A percentile compares a stretch with the other conserved stretches of the same genome.
These are phyloP conservation scores for Arremon brunneinucha DNA, from an alignment of 2,797 vertebrate genomes.

Conservation along the genomic window DNA sequence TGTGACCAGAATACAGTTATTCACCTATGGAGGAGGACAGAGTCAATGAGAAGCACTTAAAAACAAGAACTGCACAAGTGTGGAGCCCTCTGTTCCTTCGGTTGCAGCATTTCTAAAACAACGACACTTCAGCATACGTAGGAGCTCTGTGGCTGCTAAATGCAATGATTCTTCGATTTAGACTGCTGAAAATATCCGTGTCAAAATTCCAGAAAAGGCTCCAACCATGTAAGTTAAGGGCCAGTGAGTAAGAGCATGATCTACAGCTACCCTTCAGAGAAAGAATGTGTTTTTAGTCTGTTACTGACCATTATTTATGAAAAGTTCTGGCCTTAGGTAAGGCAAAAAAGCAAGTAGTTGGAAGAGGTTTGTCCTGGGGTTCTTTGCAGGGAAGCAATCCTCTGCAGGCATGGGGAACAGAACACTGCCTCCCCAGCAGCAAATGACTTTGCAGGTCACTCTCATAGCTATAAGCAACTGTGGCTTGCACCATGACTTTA, in stretches of 20 bases:
- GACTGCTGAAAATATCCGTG: not conserved
- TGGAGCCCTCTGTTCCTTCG: not conserved
- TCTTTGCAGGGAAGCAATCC: not conserved
- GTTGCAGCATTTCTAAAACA: not conserved
- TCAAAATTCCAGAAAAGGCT: not conserved
- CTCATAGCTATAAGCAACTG: not conserved
- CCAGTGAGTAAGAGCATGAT: not conserved
- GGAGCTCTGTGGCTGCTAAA: not conserved
- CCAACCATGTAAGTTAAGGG: not conserved
- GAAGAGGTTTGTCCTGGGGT: not conserved
- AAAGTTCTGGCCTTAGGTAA: not conserved
- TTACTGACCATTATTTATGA: not conserved
- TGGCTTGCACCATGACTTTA: not conserved
- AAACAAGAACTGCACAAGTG: not conserved
- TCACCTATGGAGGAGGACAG: not conserved
- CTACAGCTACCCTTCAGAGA: not conserved
- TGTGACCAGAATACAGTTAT: not conserved
- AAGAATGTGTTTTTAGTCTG: not conserved
- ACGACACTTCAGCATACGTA: not conserved
- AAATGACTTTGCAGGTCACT: not conserved
- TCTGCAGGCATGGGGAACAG: fast-evolving
- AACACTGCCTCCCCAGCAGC: not conserved
- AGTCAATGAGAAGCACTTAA: not conserved
- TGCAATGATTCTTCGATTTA: not conserved
- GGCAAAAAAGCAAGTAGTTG: not conserved